A percentile compares a stretch with the other conserved stretches of the same genome.
Evolutionary conservation across 2,797 vertebrate species (phyloP).

Genomic region (Nothura maculosa): DNA sequence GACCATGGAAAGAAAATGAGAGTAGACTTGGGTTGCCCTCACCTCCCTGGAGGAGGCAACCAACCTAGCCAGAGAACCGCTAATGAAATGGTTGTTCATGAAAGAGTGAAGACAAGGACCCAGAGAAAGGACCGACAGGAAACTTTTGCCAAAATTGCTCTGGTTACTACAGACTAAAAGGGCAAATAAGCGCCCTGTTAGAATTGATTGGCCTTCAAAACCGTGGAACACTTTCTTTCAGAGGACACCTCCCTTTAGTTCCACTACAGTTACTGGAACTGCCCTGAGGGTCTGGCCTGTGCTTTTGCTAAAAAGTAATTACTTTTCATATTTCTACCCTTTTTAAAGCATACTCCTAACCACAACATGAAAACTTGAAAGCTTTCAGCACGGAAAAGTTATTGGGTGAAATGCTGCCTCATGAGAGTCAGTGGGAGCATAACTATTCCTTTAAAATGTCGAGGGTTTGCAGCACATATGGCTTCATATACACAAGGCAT

Average conservation of each 20-base stretch:
- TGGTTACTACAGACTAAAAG: neutral
- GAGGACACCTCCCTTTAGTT: slow-evolving; percentile 15
- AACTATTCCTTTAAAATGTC: slow-evolving; percentile 48
- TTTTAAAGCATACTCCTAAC: slow-evolving; percentile 41
- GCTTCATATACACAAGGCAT: neutral
- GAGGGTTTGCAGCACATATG: slow-evolving; percentile 31
- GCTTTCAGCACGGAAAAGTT: slow-evolving; percentile 69
- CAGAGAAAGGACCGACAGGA: neutral
- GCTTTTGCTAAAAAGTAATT: slow-evolving; percentile 61
- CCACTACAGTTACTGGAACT: neutral
- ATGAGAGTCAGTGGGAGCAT: slow-evolving; percentile 18
- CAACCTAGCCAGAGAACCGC: slow-evolving; percentile 19
- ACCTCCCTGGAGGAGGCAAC: neutral
- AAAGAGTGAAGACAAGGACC: slow-evolving; percentile 23
- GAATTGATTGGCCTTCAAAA: neutral
- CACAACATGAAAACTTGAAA: slow-evolving; percentile 65
- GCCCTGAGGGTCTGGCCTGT: slow-evolving; percentile 39
- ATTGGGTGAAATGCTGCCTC: slow-evolving; percentile 56
- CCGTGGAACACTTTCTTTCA: neutral
- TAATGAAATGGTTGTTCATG: slow-evolving; percentile 42
- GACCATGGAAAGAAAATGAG: neutral
- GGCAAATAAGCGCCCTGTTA: neutral
- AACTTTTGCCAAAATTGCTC: neutral
- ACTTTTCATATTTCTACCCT: slow-evolving; percentile 54
- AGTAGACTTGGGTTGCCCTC: neutral